Percentiles rank a stretch among this genome's conserved stretches.
These are phyloP conservation scores for Alligator sinensis DNA, from an alignment of 2,113 vertebrate genomes.

Conservation along the genomic window DNA sequence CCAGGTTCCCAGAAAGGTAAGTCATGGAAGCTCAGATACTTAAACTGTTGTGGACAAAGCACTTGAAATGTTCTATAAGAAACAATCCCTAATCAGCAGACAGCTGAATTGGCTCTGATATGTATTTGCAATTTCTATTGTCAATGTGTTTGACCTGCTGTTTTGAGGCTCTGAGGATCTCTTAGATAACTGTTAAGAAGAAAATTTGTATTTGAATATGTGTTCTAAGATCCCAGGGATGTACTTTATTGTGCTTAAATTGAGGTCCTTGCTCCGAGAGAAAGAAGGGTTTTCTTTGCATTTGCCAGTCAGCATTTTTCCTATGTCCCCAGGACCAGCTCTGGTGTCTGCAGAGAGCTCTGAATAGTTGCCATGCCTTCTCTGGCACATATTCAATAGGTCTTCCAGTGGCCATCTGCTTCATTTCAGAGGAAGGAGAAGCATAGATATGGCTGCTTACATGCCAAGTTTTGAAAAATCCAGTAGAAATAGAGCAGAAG, in stretches of 20 bases:
- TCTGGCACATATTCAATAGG: no score
- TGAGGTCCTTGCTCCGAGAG: background rate
- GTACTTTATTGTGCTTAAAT: background rate
- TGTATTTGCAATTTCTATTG: background rate
- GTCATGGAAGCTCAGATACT: background rate
- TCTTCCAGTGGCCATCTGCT: no score
- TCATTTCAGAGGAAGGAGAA: no score
- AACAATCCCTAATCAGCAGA: background rate
- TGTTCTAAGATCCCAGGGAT: background rate
- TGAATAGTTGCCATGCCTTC: no score
- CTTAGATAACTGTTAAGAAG: background rate
- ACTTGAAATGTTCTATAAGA: background rate
- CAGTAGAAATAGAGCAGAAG: background rate
- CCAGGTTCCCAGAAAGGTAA: background rate
- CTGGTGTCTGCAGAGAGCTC: no score
- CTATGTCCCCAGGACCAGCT: no score
- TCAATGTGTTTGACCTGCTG: background rate
- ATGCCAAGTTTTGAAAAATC: background rate
- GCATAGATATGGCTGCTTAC: background rate
- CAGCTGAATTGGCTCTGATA: background rate
- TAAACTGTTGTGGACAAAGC: background rate
- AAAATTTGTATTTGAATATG: background rate
- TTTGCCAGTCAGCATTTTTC: no score
- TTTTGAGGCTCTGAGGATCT: background rate
- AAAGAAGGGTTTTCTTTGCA: background rate